Evolutionary conservation across 2,113 vertebrate species (phyloP), one percentile per base, ranked within the genome.

Genomic region (Xiphias gladius): DNA sequence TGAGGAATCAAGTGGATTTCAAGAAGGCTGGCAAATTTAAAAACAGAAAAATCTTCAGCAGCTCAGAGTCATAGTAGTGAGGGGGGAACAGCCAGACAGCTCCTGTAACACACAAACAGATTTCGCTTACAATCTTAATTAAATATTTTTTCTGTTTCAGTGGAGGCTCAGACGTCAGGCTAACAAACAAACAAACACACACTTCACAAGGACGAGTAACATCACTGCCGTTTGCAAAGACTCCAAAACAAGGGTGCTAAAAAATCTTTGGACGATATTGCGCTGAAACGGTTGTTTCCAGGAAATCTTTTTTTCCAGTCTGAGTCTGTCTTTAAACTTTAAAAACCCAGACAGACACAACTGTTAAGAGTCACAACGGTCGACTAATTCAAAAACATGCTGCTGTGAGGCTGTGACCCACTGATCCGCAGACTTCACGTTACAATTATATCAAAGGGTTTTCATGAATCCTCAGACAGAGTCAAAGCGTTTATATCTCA

Each of bases 31-130:
- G 9, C 32, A 24, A 62, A 17, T 48, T 19, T 2, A 41, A 64
- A 28, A 41, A 76, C 52, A 30, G 32, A 39, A n/a, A 83, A 87
- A 43, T 69, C 80, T 84, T 95, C 89, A 94, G 78, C 69, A 83
- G 77, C 79, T 85, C 63, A 84, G 30, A 78, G 57, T 92, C 92
- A 93, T 92, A 67, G 74, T 73, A 52, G 59, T 20, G 79, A 52
- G 58, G 74, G 0, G 0, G 35, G 37, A 69, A 19, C 76, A 86
- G 81, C 20, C 82, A 73, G 73, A 54, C 75, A 78, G 89, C 19
- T 86, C 85, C 91, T 93, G 89, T 55, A 95, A 94, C 43, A 92
- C 78, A 93, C 73, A 77, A 73, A 88, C 61, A 87, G 12, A 89
- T 70, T 83, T 86, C 54, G 62, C 35, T 71, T 65, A 54, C 62